Base-by-base conservation (phyloP, 2,888 invertebrate species). In the Celastrina argiolus region DNA sequence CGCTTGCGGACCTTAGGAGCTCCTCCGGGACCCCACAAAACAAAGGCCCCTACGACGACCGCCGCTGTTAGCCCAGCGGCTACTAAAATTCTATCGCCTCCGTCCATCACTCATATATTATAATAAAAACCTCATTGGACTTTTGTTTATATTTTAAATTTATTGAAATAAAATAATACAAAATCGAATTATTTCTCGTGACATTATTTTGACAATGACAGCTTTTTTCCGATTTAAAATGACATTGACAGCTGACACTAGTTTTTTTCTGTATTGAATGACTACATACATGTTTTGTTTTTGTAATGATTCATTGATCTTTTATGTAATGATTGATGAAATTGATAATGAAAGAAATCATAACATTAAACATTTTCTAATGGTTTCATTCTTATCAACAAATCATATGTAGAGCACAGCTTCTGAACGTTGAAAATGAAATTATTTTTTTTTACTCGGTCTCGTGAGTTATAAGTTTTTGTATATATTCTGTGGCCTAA, bases 41-140 rank as follows among this genome's bases (percentile, higher is more conserved):
- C 95, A 80, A 96, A 96, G 6, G 96, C 95, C 41, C 96, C 96
- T 14, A 96, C 94, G 34, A 96, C 96, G 65, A 96, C 94, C 16
- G 96, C 96, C 51, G 95, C 95, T 65, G 96, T 96, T 65, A 96
- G 92, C 39, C 96, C 96, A 64, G 96, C 96, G 72, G 96, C 95
- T 78, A 96, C 94, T 70, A 96, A 90, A 73, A 96, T 93, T 82
- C 94, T 93, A 79, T 96, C 96, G 68, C 95, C 95, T 71, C 94
- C 92, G 74, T 95, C 94, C 95, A 95, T 95, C 72, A 71, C 12
- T 51, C 51, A 51, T 12, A 51, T 26, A 51, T 51, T 51, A 51
- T 51, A 12, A 5, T 56, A 45, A 64, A 61, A 51, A 16, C 28
- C 64, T 64, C 18, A 45, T 56, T 16, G 51, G n/a, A 59, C n/a